Percentiles rank a stretch among this genome's conserved stretches.
phyloP scores from a whole-genome alignment of 2,888 invertebrate genomes.

The Protodeltote pygarga region DNA sequence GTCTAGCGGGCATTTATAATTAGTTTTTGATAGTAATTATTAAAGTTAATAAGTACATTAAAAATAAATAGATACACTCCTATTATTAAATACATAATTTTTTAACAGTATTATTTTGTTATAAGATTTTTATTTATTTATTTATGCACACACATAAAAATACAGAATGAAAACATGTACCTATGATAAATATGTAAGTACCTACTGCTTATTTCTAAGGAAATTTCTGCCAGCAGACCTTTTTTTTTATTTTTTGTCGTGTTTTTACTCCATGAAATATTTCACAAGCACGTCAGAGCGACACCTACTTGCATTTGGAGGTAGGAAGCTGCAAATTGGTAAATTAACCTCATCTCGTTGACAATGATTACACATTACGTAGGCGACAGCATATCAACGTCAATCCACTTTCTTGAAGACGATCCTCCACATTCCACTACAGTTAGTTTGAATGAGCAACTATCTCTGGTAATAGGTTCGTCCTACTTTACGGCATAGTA shows the following conservation, averaged over 20 bases:
- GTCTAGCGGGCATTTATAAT: not conserved
- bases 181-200: too few species aligned
- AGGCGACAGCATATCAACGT: slow-evolving; percentile 45
- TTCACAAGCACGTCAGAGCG: slow-evolving; percentile 5
- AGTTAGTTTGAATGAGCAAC: slow-evolving; percentile 28
- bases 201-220: too few species aligned
- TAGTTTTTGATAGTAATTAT: not conserved
- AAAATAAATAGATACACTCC: too few species aligned
- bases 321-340: slow-evolving; percentile 54
- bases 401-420: slow-evolving; percentile 47
- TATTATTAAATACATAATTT: too few species aligned
- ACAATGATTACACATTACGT: slow-evolving; percentile 45
- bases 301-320: slow-evolving; percentile 45
- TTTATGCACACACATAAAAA: too few species aligned
- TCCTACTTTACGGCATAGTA: slow-evolving; percentile 30
- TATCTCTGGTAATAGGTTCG: slow-evolving; percentile 36
- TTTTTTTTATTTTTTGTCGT: not conserved
- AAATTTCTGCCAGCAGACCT: too few species aligned
- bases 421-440: slow-evolving; percentile 36
- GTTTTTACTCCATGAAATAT: not conserved
- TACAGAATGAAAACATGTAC: too few species aligned
- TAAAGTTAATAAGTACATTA: too few species aligned
- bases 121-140: too few species aligned
- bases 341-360: slow-evolving; percentile 45
- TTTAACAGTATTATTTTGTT: too few species aligned